Base-by-base conservation (phyloP, 1,140 invertebrate genomes). In the Latrodectus geometricus region DNA sequence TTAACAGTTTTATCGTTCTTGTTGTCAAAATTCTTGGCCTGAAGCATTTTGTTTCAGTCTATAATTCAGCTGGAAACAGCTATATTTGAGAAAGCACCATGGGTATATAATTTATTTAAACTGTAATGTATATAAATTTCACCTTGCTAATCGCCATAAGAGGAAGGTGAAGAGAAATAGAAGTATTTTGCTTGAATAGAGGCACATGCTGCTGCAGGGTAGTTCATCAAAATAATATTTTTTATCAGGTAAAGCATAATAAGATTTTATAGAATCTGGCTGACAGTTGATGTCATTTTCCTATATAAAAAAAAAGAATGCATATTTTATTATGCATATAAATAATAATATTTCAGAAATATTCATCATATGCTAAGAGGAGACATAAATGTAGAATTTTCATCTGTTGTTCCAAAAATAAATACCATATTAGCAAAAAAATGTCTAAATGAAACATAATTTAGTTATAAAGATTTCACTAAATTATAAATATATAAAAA, bases 81-180 rank as follows among this genome's bases (percentile, higher is more conserved):
- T 49, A 73, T 73, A 66, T 61, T 75, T 23, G 50, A 86, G 83
- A 86, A 86, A 86, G 83, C 83, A 86, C 83, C 83, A 78, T 86
- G 83, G 83, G 73, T 70, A 86, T 68, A 76, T 15, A 48, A 15
- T 70, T 77, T 76, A 66, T 65, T 17, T 20, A 23, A 61, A 74
- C 21, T 72, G 23, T 54, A 48, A 70, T 68, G n/a, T n/a, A n/a
- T n/a, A n/a, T 86, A 48, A 86, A 72, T 76, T 84, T 86, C 83
- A 86, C 65, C 74, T 77, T 61, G 49, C 83, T 61, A 77, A 15
- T 48, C 20, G 48, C 23, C 49, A 77, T 7, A 72, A 23, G 11
- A 86, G 66, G 9, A 65, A 35, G 61, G 54, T 56, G 9, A 72
- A 72, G 15, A 86, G 23, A 54, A 86, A 14, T 20, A 86, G 14